Evolutionary conservation across 2,797 vertebrate species (phyloP).

Genomic region (Enoplosus armatus): DNA sequence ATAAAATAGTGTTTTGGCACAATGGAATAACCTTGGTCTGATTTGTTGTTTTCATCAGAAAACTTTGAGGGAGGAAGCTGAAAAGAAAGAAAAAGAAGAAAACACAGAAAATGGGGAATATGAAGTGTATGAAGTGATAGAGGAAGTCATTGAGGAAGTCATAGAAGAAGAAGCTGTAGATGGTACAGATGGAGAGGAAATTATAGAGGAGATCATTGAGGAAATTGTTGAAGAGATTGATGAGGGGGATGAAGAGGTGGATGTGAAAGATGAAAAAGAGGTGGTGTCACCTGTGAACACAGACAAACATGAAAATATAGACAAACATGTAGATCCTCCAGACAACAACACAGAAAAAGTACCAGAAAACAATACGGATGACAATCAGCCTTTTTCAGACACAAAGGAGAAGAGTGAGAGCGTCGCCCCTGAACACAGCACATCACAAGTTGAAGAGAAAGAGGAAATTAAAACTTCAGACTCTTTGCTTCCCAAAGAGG

Average conservation of each 20-base stretch:
- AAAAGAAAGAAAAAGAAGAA: slow-evolving; percentile 73
- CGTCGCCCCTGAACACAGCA: slow-evolving; percentile 12
- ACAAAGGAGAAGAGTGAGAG: slow-evolving; percentile 30
- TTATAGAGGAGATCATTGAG: slow-evolving; percentile 80
- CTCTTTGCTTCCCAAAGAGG: slow-evolving; percentile 15
- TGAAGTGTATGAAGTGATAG: slow-evolving; percentile 74
- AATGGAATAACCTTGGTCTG: slow-evolving; percentile 3
- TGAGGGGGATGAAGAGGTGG: slow-evolving; percentile 51
- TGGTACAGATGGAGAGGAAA: slow-evolving; percentile 65
- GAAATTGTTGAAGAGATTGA: slow-evolving; percentile 76
- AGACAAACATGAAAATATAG: slow-evolving; percentile 39
- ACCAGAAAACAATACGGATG: slow-evolving; percentile 26
- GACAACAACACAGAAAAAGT: slow-evolving; percentile 38
- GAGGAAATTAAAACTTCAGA: slow-evolving; percentile 53
- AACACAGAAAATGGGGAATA: slow-evolving; percentile 58
- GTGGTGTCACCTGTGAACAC: slow-evolving; percentile 20
- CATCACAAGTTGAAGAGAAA: slow-evolving; percentile 41
- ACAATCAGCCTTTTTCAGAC: slow-evolving; percentile 23
- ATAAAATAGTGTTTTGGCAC: background rate
- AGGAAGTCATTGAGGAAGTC: slow-evolving; percentile 73
- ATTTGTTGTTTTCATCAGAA: slow-evolving; percentile 75
- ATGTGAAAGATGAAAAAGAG: slow-evolving; percentile 48
- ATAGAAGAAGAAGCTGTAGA: slow-evolving; percentile 70
- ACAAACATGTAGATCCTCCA: slow-evolving; percentile 5
- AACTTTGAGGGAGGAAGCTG: slow-evolving; percentile 72